These are phyloP conservation scores for Hydraecia micacea DNA, from an alignment of 2,888 invertebrate species.

Conservation along the genomic window DNA sequence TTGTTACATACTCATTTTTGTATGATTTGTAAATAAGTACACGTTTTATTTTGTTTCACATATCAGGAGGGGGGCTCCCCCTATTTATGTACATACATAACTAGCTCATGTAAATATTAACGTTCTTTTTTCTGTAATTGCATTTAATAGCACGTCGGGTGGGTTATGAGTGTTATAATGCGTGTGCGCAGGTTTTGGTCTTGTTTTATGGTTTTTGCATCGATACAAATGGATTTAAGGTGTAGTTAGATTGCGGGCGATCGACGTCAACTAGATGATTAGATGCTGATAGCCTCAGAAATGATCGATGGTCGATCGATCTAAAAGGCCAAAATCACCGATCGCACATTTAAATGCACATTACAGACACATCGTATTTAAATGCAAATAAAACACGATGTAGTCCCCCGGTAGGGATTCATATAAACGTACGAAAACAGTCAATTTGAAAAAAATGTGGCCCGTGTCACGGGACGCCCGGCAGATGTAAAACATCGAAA, in stretches of 20 bases:
- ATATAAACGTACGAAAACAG: not conserved
- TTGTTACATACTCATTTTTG: constrained; percentile 81
- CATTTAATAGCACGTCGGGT: constrained; percentile 64
- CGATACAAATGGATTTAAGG: constrained; percentile 55
- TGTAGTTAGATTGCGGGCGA: not conserved
- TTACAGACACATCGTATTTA: not conserved
- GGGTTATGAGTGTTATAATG: constrained; percentile 59
- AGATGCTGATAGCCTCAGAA: not conserved
- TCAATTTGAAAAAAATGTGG: not conserved
- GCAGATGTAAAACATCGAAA: not conserved
- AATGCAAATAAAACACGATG: not conserved
- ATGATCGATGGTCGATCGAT: not conserved
- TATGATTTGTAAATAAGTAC: constrained; percentile 83
- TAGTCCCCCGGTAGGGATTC: not conserved
- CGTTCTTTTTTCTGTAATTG: constrained; percentile 58
- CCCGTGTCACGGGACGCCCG: not conserved
- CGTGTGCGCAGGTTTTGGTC: constrained; percentile 39
- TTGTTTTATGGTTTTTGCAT: constrained; percentile 62
- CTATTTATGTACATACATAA: constrained; percentile 64
- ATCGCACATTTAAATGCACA: not conserved
- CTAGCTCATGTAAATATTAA: constrained; percentile 69
- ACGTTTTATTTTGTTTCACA: constrained; percentile 73
- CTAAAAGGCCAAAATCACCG: not conserved
- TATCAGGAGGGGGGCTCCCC: constrained; percentile 69
- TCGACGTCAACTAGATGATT: not conserved